phyloP scores from a whole-genome alignment of 2,888 invertebrate species.

The Ectropis crepuscularia region DNA sequence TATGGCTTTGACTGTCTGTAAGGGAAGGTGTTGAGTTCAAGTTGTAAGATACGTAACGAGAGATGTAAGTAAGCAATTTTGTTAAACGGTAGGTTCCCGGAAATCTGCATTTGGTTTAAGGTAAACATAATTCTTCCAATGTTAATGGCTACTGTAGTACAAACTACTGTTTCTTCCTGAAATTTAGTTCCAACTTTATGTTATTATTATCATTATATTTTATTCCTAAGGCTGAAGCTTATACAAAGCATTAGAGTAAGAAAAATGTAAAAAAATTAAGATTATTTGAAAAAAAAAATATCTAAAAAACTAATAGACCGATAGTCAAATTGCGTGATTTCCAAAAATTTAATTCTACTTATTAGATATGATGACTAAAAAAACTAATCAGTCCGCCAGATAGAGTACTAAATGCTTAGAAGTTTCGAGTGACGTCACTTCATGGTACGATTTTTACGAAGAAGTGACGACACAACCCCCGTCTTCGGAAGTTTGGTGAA shows the following conservation, averaged over 20 bases:
- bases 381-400: no score
- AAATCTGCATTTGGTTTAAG: background rate
- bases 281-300: constrained; percentile 13
- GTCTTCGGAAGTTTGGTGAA: no score
- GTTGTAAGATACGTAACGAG: no score
- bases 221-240: constrained; percentile 70
- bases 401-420: no score
- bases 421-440: no score
- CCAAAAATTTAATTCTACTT: background rate
- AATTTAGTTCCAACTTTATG: constrained; percentile 47
- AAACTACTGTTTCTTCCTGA: constrained; percentile 26
- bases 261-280: constrained; percentile 30
- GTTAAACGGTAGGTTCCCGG: no score
- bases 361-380: no score
- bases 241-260: constrained; percentile 55
- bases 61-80: no score
- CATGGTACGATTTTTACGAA: no score
- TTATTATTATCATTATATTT: constrained; percentile 46
- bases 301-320: background rate
- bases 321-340: background rate
- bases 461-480: no score
- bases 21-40: no score
- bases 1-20: no score
- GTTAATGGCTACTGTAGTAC: background rate
- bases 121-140: constrained; percentile 3